phyloP scores from a whole-genome alignment of 2,888 invertebrate genomes.

The Drosophila imparisetae region DNA sequence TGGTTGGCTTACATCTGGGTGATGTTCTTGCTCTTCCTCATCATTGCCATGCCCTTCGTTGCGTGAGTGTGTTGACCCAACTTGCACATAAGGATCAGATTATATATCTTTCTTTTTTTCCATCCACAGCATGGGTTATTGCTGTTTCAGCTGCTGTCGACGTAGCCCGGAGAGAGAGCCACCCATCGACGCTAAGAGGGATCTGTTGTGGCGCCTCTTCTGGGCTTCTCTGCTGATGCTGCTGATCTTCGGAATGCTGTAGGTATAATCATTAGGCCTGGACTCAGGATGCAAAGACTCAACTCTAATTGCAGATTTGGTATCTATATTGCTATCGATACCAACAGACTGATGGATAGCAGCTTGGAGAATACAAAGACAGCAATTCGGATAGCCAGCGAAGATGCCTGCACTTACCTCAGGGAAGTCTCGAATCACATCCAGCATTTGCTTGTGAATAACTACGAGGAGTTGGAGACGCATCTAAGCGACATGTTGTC shows the following conservation, averaged over 20 bases:
- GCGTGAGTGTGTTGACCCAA: slow-evolving; percentile 85
- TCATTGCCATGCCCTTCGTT: slow-evolving; percentile 91
- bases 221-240: slow-evolving; percentile 91
- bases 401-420: slow-evolving; percentile 90
- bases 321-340: slow-evolving; percentile 95
- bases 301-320: slow-evolving; percentile 88
- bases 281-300: neutral
- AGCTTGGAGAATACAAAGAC: slow-evolving; percentile 88
- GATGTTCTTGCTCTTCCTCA: slow-evolving; percentile 87
- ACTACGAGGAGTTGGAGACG: slow-evolving; percentile 90
- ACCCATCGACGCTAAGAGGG: slow-evolving; percentile 93
- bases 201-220: slow-evolving; percentile 90
- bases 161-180: slow-evolving; percentile 88
- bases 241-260: slow-evolving; percentile 88
- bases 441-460: slow-evolving; percentile 88
- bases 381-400: slow-evolving; percentile 87
- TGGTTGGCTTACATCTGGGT: slow-evolving; percentile 87
- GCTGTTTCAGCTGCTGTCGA: slow-evolving; percentile 94
- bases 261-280: neutral
- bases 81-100: neutral
- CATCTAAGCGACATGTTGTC: slow-evolving; percentile 88
- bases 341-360: slow-evolving; percentile 92
- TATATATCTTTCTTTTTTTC: neutral
- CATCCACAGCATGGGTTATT: slow-evolving; percentile 73
- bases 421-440: slow-evolving; percentile 90